phyloP scores from a whole-genome alignment of 2,797 vertebrate species.

The Acanthornis magna region DNA sequence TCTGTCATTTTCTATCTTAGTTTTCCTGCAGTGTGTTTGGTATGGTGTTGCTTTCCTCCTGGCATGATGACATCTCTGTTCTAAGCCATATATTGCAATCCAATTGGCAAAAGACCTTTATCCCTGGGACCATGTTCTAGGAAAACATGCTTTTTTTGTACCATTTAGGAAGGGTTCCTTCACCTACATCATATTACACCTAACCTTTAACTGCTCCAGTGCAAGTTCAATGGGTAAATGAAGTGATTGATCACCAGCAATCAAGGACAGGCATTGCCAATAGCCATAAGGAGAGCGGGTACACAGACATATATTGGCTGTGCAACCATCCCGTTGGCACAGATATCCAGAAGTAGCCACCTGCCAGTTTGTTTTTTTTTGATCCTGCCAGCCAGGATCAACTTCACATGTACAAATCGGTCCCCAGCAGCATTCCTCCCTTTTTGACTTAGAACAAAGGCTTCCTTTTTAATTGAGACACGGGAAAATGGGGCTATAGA shows the following conservation, averaged over 20 bases:
- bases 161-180: neutral
- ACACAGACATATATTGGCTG: neutral
- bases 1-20: neutral
- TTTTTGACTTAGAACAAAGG: neutral
- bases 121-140: neutral
- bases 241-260: neutral
- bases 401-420: neutral
- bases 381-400: neutral
- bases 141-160: neutral
- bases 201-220: neutral
- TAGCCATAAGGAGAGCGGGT: neutral
- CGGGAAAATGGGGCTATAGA: neutral
- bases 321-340: neutral
- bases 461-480: neutral
- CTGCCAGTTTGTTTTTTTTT: conserved; percentile 1
- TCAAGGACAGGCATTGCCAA: neutral
- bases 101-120: neutral
- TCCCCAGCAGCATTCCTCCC: neutral
- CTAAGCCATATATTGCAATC: neutral
- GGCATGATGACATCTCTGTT: neutral
- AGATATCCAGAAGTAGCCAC: neutral
- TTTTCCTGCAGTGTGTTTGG: neutral
- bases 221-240: neutral
- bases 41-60: neutral
- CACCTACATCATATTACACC: neutral